A percentile compares a stretch with the other conserved stretches of the same genome.
Evolutionary conservation across 2,113 vertebrate genomes (phyloP).

Genomic region (Pterocles burchelli): DNA sequence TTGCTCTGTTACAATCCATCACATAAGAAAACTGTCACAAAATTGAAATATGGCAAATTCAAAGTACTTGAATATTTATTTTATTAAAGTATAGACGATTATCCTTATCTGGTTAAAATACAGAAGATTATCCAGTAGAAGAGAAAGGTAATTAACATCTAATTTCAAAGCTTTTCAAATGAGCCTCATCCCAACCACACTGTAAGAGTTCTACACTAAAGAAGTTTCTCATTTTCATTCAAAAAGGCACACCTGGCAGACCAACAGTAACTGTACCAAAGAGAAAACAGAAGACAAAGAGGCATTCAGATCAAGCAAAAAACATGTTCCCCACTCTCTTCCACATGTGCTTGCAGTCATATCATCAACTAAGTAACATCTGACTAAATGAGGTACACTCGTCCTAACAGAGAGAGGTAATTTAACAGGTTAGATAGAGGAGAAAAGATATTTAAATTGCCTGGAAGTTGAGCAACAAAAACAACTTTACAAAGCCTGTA

Average conservation of each 20-base stretch:
- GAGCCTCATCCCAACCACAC: conserved; percentile 40
- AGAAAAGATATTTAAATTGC: conserved; percentile 53
- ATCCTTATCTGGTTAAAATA: conserved; percentile 52
- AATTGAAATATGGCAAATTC: conserved; percentile 34
- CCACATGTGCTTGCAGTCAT: background rate
- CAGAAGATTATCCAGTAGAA: conserved; percentile 61
- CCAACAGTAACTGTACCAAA: background rate
- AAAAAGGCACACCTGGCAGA: conserved; percentile 70
- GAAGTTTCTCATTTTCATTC: conserved; percentile 65
- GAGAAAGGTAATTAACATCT: conserved; percentile 70
- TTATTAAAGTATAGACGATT: conserved; percentile 64
- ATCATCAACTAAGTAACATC: conserved; percentile 22
- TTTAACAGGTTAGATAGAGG: conserved; percentile 40
- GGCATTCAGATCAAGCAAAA: conserved; percentile 36
- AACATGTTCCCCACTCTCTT: background rate
- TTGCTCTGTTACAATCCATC: conserved; percentile 32
- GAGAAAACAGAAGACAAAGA: conserved; percentile 39
- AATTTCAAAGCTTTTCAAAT: conserved; percentile 57
- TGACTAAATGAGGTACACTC: conserved; percentile 35
- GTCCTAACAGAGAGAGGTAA: conserved; percentile 10
- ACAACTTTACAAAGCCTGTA: background rate
- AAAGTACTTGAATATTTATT: conserved; percentile 69
- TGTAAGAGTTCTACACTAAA: conserved; percentile 50
- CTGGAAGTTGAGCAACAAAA: conserved; percentile 15
- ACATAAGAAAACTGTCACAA: conserved; percentile 23